phyloP scores from a whole-genome alignment of 2,113 vertebrate species.

The Prietella phreatophila region DNA sequence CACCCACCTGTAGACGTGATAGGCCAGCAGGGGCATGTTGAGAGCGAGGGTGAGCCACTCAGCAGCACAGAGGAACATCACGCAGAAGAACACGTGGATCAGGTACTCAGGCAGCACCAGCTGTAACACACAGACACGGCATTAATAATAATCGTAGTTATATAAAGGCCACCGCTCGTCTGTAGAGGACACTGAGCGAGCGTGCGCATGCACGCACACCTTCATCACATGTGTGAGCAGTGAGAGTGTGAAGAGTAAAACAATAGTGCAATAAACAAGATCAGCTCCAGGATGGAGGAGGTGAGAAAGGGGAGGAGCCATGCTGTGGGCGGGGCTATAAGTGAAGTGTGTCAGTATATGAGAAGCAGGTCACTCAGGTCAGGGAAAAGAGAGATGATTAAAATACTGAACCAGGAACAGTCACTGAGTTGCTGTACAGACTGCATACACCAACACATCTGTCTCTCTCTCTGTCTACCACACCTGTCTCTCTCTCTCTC shows the following conservation, averaged over 20 bases:
- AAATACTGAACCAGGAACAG: no score
- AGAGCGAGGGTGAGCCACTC: slow-evolving; percentile 97
- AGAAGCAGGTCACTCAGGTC: no score
- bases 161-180: not conserved
- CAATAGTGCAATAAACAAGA: not conserved
- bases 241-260: not conserved
- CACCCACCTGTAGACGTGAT: slow-evolving; percentile 95
- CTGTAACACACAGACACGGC: slow-evolving; percentile 69
- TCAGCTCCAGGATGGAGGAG: not conserved
- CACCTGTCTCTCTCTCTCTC: no score
- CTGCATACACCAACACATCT: no score
- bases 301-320: slow-evolving; percentile 26
- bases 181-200: not conserved
- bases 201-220: not conserved
- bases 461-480: no score
- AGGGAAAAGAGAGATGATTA: no score
- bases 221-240: not conserved
- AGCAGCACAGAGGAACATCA: slow-evolving; percentile 98
- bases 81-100: slow-evolving; percentile 99
- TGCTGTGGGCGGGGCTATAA: not conserved
- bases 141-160: not conserved
- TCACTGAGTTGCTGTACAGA: no score
- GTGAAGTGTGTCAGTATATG: not conserved
- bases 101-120: slow-evolving; percentile 98
- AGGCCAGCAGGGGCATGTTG: slow-evolving; percentile 95